Evolutionary conservation across 2,888 invertebrate species (phyloP), one percentile per base, ranked within the genome.

Genomic region (Thyatira batis): DNA sequence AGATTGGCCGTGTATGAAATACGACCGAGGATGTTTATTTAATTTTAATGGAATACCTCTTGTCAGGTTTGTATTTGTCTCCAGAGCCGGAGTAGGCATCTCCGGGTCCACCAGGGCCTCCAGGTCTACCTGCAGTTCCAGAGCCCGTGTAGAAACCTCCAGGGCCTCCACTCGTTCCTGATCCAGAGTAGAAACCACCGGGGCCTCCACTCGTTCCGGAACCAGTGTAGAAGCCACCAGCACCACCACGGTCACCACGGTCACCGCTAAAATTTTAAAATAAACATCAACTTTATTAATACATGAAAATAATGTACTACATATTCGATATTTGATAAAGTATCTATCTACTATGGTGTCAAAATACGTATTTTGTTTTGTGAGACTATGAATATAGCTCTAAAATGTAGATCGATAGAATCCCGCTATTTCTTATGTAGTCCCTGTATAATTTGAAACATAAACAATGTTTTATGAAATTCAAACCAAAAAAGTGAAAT

Each of bases 71-170:
- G 74, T 83, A 82, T 54, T 63, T 76, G 51, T 39, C 39, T 8
- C 39, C 65, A 3, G 69, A 58, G 43, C 76, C 44, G 58, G 64
- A 5, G 71, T 66, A 66, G 52, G 13, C 60, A 1, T 62, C 61
- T 13, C 76, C 74, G 6, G 75, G 59, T 3, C 76, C 69, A 3
- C 76, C 75, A 0, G 65, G 4, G 25, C 62, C 67, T 21, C 67
- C 63, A 3, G 48, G 48, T 2, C 71, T 64, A 9, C 65, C 57
- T 6, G 48, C 63, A 45, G 60, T 55, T 4, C 59, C 58, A 5
- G 66, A 75, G n/a, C 84, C 83, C 0, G 71, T 54, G 77, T 89
- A 87, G 73, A 81, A 85, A 6, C 89, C 89, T 9, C 87, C 87
- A 13, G 81, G 81, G 44, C 65, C 75, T 13, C 87, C 87, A 17